These are phyloP conservation scores for Drosophila mercatorum DNA, from an alignment of 2,888 invertebrate species.

Conservation along the genomic window DNA sequence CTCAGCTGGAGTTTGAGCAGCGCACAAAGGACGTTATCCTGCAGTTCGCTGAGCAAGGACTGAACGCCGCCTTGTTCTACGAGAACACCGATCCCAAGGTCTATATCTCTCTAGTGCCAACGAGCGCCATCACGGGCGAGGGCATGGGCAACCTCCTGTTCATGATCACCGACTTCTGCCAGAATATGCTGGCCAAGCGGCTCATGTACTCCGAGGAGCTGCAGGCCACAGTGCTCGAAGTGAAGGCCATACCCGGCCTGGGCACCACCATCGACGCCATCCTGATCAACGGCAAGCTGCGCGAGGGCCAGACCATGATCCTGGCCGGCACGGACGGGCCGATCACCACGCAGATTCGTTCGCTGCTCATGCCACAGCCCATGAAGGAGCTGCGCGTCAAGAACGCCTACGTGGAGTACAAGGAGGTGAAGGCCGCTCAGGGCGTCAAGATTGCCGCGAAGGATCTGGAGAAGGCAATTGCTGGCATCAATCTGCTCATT, in stretches of 20 bases:
- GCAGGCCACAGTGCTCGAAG: constrained; percentile 93
- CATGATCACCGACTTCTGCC: constrained; percentile 96
- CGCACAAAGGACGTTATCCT: constrained; percentile 93
- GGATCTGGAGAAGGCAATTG: constrained; percentile 98
- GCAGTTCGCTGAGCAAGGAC: constrained; percentile 96
- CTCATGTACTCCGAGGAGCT: constrained; percentile 97
- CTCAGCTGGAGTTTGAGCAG: constrained; percentile 97
- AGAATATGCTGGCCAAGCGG: constrained; percentile 94
- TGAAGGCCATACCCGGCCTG: constrained; percentile 97
- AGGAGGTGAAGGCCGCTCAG: constrained; percentile 97
- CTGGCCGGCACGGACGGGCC: constrained; percentile 99
- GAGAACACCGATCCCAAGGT: constrained; percentile 97
- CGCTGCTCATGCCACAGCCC: constrained; percentile 98
- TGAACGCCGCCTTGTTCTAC: constrained; percentile 97
- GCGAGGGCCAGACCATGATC: constrained; percentile 97
- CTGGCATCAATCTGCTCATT: constrained; percentile 95
- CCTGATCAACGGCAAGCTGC: constrained; percentile 97
- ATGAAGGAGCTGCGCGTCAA: constrained; percentile 98
- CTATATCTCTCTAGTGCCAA: constrained; percentile 98
- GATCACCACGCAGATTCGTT: constrained; percentile 98
- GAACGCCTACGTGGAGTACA: constrained; percentile 97
- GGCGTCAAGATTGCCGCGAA: constrained; percentile 99
- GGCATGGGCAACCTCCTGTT: constrained; percentile 99
- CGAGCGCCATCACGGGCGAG: constrained; percentile 98
- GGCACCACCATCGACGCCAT: constrained; percentile 99